Evolutionary conservation across 2,888 invertebrate species (phyloP), one percentile per base, ranked within the genome.

Genomic region (Artemia sinica): DNA sequence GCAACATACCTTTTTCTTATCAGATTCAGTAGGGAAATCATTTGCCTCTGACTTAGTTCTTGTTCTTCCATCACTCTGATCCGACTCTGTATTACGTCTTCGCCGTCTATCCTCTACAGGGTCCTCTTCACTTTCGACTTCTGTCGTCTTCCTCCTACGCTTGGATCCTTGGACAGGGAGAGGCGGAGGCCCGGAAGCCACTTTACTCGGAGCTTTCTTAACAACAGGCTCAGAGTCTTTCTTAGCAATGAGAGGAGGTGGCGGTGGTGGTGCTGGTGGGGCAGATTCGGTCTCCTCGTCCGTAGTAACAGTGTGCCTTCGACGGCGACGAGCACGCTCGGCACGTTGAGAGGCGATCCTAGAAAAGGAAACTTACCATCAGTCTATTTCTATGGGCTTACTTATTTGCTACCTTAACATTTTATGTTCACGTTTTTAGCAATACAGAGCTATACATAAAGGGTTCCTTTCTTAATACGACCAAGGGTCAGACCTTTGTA

Each of bases 1-100:
- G 28, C 13, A 72, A 75, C 77, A 78, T 75, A 81, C 81, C 80
- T 82, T 79, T 78, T 82, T 82, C 74, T 80, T 81, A 74, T 81
- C 58, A 14, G 65, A 66, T n/a, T 51, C 28, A 13, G 69, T 18
- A 12, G 51, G 13, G 9, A 49, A 13, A 51, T 69, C 69, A 28
- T 28, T 28, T 50, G 67, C 66, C 13, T 69, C 69, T 9, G 58
- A 58, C 18, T 50, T 28, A n/a, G 41, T 51, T 48, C 68, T 63
- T 52, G 63, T 13, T 52, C 52, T 13, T 51, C 66, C 69, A 12
- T 69, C 69, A 11, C 11, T 14, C 14, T 50, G 11, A 8, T 48
- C 49, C 10, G 50, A 66, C 49, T 66, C 67, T 69, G 58, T 58
- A 49, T 65, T 67, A 13, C 68, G 69, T 68, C 71, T 71, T 52